Evolutionary conservation across 2,888 invertebrate genomes (phyloP).

Genomic region (Brachyptera risi): DNA sequence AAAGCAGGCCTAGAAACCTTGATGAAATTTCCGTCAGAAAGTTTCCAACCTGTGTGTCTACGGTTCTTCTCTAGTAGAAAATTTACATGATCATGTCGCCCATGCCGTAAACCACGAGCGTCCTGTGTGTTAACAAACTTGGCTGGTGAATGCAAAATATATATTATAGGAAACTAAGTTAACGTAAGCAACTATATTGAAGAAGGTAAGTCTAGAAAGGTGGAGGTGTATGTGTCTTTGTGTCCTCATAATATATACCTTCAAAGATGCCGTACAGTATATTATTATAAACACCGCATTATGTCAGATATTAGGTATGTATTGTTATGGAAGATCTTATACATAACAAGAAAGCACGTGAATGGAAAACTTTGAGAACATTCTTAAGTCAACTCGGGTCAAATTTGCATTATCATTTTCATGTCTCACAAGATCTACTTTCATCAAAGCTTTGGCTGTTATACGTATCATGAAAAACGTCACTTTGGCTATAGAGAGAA

Average conservation of each 20-base stretch:
- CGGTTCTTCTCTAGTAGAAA: too few species aligned
- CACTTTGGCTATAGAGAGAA: too few species aligned
- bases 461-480: too few species aligned
- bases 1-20: background rate
- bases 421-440: background rate
- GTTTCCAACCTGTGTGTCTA: background rate
- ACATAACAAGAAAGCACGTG: constrained; percentile 1
- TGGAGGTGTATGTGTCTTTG: too few species aligned
- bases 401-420: constrained; percentile 1
- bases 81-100: constrained; percentile 7
- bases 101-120: background rate
- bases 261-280: background rate
- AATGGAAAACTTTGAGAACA: background rate
- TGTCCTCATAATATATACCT: background rate
- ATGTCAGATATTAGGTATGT: constrained; percentile 4
- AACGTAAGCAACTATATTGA: background rate
- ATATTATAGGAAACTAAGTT: constrained; percentile 1
- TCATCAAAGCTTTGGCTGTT: background rate
- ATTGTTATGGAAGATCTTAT: background rate
- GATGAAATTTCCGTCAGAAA: background rate
- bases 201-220: background rate
- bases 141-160: background rate
- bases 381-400: background rate
- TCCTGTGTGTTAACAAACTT: background rate
- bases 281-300: background rate